Base-by-base conservation (phyloP, 2,113 vertebrate genomes). In the Platichthys stellatus region DNA sequence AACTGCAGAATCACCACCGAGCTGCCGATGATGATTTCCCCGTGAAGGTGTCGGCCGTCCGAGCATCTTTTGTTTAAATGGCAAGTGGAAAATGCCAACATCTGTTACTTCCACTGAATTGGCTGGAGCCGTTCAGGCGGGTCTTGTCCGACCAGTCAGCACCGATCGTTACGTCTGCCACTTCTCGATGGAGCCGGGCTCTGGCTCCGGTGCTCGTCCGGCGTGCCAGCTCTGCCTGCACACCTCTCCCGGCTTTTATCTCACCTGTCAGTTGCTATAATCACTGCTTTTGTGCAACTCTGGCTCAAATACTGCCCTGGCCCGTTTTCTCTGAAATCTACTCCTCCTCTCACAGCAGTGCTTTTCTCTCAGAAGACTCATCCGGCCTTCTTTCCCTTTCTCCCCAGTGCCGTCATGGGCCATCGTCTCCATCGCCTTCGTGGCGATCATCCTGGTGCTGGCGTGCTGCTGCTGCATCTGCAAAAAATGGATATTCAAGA, bases 401-500 rank as follows among this genome's bases (percentile, higher is more conserved):
- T 31, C 53, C 47, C 53, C 95, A 99, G 98, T 99, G 95, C 98
- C 98, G 86, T 96, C 96, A 43, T 99, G 98, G 98, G 98, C 98
- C 94, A 96, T 99, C 81, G 97, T 99, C 80, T 98, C 98, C 45
- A 99, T 99, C 80, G 98, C 97, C 90, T 98, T 99, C 67, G 98
- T 99, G 59, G 98, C 95, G 2, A 95, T 99, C 89, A 95, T 99
- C 77, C 94, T 99, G 94, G 96, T 98, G 85, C 93, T 99, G 83
- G 97, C 98, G 66, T 99, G 98, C 95, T 99, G 98, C 94, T 99
- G 99, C 94, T 99, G 98, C 92, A 83, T 99, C 92, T 99, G 98
- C 95, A 99, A 99, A 96, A 99, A 99, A 93, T 99, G 98, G 91
- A 96, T 99, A 87, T 98, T 99, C 94, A 99, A 99, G 95, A 99